These are phyloP conservation scores for Drosophila testacea DNA, from an alignment of 2,888 invertebrate genomes.

Conservation along the genomic window DNA sequence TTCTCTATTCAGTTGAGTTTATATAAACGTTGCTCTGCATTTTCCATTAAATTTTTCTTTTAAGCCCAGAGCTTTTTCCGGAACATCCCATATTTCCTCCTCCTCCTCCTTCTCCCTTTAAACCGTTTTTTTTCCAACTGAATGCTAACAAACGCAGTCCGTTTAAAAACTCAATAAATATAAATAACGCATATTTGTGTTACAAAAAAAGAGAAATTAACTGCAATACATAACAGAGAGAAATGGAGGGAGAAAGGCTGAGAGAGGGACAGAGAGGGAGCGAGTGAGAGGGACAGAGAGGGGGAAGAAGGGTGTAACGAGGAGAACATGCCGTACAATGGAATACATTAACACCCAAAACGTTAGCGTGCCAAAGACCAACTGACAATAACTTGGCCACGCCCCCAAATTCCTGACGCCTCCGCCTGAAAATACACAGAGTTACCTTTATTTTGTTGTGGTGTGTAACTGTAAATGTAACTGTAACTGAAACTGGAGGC, in stretches of 20 bases:
- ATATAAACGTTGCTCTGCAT: slow-evolving; percentile 1
- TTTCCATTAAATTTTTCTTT: slow-evolving; percentile 32
- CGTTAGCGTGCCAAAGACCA: slow-evolving; percentile 55
- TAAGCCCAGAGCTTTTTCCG: slow-evolving; percentile 6
- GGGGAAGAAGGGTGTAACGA: not conserved
- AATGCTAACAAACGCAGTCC: slow-evolving; percentile 13
- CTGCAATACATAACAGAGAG: slow-evolving; percentile 13
- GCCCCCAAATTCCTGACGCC: not conserved
- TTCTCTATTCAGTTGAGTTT: slow-evolving; percentile 5
- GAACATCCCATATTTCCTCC: not conserved
- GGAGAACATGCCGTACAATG: slow-evolving; percentile 12
- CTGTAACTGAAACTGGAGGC: slow-evolving; percentile 51
- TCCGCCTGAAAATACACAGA: not conserved
- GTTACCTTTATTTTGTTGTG: slow-evolving; percentile 6
- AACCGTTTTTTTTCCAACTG: not conserved
- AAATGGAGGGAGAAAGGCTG: not conserved
- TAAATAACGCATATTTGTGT: slow-evolving; percentile 54
- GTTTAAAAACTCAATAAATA: slow-evolving; percentile 55
- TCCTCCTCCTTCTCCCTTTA: no score
- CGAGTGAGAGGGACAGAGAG: not conserved
- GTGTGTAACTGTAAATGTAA: slow-evolving; percentile 36
- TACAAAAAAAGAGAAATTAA: slow-evolving; percentile 20
- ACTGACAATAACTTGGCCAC: slow-evolving; percentile 54
- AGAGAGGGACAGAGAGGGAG: not conserved
- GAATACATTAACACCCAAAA: slow-evolving; percentile 46